phyloP scores from a whole-genome alignment of 2,888 invertebrate genomes.

The Gandaritis pyraliata region DNA sequence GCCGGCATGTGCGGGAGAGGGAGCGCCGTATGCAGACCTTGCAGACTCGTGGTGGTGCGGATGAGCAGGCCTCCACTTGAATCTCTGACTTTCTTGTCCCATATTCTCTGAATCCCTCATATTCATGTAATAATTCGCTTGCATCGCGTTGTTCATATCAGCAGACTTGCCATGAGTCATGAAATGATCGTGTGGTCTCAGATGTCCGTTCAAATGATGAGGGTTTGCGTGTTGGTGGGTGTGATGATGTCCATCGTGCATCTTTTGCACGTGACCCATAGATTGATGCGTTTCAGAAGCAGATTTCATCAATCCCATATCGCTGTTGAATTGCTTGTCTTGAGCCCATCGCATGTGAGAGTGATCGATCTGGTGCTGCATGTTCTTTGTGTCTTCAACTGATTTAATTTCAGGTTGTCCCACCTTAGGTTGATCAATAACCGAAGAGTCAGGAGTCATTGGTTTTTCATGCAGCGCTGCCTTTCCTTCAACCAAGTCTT shows the following conservation, averaged over 20 bases:
- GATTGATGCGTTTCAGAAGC: constrained; percentile 31
- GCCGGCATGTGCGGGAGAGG: constrained; percentile 37
- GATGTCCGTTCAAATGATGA: constrained; percentile 31
- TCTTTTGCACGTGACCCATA: constrained; percentile 26
- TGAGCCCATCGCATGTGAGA: constrained; percentile 37
- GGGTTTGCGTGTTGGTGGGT: constrained; percentile 29
- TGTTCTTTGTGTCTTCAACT: constrained; percentile 31
- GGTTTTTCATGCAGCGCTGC: constrained; percentile 21
- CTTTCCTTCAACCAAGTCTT: constrained; percentile 26
- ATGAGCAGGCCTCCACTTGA: constrained; percentile 55
- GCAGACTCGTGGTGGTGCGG: constrained; percentile 48
- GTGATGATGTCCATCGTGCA: constrained; percentile 39
- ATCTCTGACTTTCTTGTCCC: constrained; percentile 48
- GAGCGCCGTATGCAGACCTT: constrained; percentile 57
- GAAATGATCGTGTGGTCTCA: constrained; percentile 33
- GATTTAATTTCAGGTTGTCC: constrained; percentile 38
- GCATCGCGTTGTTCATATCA: constrained; percentile 49
- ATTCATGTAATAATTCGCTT: constrained; percentile 41
- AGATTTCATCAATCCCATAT: constrained; percentile 37
- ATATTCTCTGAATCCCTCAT: constrained; percentile 56
- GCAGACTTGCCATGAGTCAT: constrained; percentile 53
- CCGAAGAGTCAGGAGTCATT: constrained; percentile 14
- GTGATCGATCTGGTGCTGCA: constrained; percentile 29
- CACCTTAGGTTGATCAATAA: constrained; percentile 30
- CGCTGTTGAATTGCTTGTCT: constrained; percentile 33